Evolutionary conservation across 53 echinoderm and acorn worm genomes (phyloP), one percentile per base, ranked within the genome.

Genomic region (Holothuria scabra): DNA sequence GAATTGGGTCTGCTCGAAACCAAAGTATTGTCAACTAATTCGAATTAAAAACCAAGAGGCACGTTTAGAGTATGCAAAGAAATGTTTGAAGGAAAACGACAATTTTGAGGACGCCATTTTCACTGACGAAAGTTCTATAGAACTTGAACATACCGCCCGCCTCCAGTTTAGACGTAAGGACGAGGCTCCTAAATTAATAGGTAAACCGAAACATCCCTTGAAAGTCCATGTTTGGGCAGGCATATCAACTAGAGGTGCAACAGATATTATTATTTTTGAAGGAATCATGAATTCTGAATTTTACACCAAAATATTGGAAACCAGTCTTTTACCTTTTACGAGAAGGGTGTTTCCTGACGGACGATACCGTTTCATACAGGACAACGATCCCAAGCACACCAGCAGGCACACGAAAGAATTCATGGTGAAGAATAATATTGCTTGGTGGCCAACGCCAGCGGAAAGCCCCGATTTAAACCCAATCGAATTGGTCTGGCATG

Each of bases 141-240:
- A n/a, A n/a, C n/a, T n/a, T n/a, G n/a, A n/a, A n/a, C n/a, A n/a
- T n/a, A n/a, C n/a, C 32, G 71, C 71, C 29, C 65, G 57, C 32
- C 65, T 49, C 60, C 28, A 28, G 32, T 68, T 84, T 49, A 67
- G 57, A 16, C 59, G 61, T 38, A 34, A 62, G 65, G 18, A n/a
- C 32, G 31, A 28, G 56, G 24, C 63, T 23, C 56, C 60, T 19
- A 62, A 31, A 5, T 62, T 81, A 57, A 49, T 31, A 32, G 82
- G 65, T 59, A 81, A 81, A 63, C 63, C 82, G 18, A 81, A 81
- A 62, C 82, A 81, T 20, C 82, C 82, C 3, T 24, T 19, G 2
- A 81, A 85, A 59, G 59, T 85, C 12, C 52, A 72, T 29, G 85
- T 85, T 18, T 85, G 85, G 85, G 85, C 85, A 22, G 85, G 85